Evolutionary conservation across 1,140 invertebrate genomes (phyloP).

Genomic region (Yoshiicerus persimilis): DNA sequence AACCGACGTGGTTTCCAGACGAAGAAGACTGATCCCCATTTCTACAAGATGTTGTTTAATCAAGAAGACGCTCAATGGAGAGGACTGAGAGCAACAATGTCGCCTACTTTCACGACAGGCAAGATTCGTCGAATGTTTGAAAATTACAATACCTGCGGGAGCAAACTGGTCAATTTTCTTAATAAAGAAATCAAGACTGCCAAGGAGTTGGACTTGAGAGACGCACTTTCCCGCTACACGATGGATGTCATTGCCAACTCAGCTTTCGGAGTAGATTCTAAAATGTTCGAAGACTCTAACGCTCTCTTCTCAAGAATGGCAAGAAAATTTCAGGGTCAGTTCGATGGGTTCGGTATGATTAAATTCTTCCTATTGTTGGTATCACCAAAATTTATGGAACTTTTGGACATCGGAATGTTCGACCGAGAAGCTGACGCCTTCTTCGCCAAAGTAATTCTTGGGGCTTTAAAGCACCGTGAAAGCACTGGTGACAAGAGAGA

Average conservation of each 20-base stretch:
- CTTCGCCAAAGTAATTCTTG: constrained; percentile 54
- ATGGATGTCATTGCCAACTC: constrained; percentile 58
- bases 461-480: constrained; percentile 58
- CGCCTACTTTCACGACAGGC: constrained; percentile 26
- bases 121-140: constrained; percentile 27
- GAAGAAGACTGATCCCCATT: neutral
- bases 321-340: neutral
- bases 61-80: neutral
- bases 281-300: neutral
- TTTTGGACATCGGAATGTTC: neutral
- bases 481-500: constrained; percentile 56
- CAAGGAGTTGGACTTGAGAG: neutral
- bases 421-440: constrained; percentile 47
- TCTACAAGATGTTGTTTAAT: neutral
- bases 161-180: neutral
- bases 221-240: constrained; percentile 52
- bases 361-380: neutral
- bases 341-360: neutral
- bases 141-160: neutral
- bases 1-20: constrained; percentile 38
- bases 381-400: neutral
- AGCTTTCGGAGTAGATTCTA: constrained; percentile 56
- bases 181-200: neutral
- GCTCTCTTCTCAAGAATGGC: neutral
- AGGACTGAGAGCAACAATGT: neutral